A percentile compares a stretch with the other conserved stretches of the same genome.
These are phyloP conservation scores for Tachuris rubrigastra DNA, from an alignment of 2,113 vertebrate species.

Conservation along the genomic window DNA sequence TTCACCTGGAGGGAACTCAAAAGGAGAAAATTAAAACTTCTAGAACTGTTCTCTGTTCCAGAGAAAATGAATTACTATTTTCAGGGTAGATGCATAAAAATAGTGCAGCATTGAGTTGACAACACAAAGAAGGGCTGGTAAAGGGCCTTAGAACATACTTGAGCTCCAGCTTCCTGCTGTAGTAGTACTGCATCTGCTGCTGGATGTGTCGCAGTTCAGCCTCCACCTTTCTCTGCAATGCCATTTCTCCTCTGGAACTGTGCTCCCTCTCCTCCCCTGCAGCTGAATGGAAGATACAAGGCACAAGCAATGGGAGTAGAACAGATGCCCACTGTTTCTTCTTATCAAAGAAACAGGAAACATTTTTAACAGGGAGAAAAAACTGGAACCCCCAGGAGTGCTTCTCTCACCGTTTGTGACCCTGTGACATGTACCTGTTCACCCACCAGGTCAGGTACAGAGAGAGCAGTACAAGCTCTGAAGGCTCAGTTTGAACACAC, in stretches of 20 bases:
- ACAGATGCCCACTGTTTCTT: neutral
- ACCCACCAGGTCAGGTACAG: neutral
- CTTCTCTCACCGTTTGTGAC: neutral
- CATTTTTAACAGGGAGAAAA: neutral
- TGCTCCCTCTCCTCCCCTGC: neutral
- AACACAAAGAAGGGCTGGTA: neutral
- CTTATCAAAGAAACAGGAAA: neutral
- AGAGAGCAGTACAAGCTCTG: neutral
- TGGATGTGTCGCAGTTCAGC: constrained; percentile 82
- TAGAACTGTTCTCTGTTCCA: neutral
- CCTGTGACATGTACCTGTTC: neutral
- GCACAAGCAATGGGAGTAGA: neutral
- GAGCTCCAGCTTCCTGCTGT: constrained; percentile 82
- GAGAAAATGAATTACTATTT: no score
- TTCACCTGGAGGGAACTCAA: neutral
- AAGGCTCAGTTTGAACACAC: neutral
- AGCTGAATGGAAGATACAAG: neutral
- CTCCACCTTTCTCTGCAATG: constrained; percentile 65
- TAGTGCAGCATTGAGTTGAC: neutral
- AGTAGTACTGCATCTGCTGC: constrained; percentile 81
- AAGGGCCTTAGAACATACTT: constrained; percentile 63
- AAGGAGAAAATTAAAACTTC: neutral
- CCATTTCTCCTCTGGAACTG: neutral
- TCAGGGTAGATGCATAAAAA: neutral
- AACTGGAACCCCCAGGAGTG: rapidly evolving